Evolutionary conservation across 2,888 invertebrate species (phyloP).

Genomic region (Pristionchus mayeri): DNA sequence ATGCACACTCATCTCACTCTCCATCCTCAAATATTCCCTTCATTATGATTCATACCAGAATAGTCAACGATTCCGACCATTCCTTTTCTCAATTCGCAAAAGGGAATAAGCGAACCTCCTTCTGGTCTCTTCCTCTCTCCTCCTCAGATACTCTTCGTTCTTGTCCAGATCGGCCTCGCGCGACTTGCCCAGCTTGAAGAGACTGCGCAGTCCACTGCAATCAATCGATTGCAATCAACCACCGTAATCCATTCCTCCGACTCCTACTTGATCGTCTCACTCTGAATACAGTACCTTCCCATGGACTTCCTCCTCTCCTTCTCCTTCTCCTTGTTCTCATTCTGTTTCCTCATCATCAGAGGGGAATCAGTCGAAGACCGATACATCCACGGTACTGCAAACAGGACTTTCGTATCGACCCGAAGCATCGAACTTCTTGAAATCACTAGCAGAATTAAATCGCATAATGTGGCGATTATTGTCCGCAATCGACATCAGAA

Average conservation of each 20-base stretch:
- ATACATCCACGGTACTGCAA: constrained; percentile 47
- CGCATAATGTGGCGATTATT: too few relatives aligned
- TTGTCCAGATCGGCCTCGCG: constrained; percentile 64
- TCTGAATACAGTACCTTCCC: constrained; percentile 55
- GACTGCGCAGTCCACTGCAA: constrained; percentile 62
- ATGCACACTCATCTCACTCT: neutral
- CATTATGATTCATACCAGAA: neutral
- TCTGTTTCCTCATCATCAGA: neutral
- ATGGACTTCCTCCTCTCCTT: constrained; percentile 48
- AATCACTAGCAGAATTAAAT: too few relatives aligned
- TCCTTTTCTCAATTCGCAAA: too few relatives aligned
- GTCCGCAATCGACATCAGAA: too few relatives aligned
- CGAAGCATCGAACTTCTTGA: too few relatives aligned
- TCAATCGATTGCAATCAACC: neutral
- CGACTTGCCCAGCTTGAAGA: constrained; percentile 65
- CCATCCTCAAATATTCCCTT: neutral
- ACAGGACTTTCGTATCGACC: too few relatives aligned
- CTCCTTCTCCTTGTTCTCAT: constrained; percentile 39
- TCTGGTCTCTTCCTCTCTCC: constrained; percentile 39
- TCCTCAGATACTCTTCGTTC: constrained; percentile 50
- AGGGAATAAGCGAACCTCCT: too few relatives aligned
- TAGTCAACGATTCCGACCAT: neutral
- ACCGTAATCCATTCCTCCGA: neutral
- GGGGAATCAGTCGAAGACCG: constrained; percentile 46
- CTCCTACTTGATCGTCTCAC: too few relatives aligned